Evolutionary conservation across 2,113 vertebrate species (phyloP).

Genomic region (Crotalus helleri): DNA sequence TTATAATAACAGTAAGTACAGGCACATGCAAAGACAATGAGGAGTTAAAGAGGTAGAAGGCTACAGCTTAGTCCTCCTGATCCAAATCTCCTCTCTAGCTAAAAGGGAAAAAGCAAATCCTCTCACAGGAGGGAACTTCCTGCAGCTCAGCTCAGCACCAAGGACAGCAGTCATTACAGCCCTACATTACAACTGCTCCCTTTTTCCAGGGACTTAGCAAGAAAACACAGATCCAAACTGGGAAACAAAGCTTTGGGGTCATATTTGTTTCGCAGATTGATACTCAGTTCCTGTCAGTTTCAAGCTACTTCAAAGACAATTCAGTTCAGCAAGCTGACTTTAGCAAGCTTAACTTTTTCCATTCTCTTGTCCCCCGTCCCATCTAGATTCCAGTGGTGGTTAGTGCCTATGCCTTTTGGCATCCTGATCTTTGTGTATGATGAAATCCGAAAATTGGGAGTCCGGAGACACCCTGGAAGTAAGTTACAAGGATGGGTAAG

Average conservation of each 20-base stretch:
- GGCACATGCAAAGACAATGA: no score
- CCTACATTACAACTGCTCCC: background rate
- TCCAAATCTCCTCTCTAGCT: background rate
- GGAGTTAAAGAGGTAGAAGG: background rate
- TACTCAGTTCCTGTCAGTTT: background rate
- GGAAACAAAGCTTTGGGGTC: background rate
- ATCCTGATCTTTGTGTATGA: conserved; percentile 85
- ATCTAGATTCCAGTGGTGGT: conserved; percentile 83
- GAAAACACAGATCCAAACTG: no score
- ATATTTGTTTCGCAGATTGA: no score
- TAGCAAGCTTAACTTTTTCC: background rate
- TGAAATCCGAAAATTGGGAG: conserved; percentile 82
- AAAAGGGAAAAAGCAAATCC: background rate
- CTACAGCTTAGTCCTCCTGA: background rate
- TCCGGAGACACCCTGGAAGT: conserved; percentile 83
- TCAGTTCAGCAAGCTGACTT: background rate
- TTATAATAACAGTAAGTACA: background rate
- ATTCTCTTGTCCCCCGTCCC: background rate
- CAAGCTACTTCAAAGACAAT: background rate
- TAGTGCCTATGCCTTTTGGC: conserved; percentile 80
- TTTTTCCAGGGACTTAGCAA: background rate
- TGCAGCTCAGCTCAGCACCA: background rate
- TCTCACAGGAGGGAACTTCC: background rate
- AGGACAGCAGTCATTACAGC: background rate
- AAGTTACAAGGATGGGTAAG: conserved; percentile 48